Percentiles rank a stretch among this genome's conserved stretches.
phyloP scores from a whole-genome alignment of 1,140 invertebrate genomes.

The Trachelipus rathkii region DNA sequence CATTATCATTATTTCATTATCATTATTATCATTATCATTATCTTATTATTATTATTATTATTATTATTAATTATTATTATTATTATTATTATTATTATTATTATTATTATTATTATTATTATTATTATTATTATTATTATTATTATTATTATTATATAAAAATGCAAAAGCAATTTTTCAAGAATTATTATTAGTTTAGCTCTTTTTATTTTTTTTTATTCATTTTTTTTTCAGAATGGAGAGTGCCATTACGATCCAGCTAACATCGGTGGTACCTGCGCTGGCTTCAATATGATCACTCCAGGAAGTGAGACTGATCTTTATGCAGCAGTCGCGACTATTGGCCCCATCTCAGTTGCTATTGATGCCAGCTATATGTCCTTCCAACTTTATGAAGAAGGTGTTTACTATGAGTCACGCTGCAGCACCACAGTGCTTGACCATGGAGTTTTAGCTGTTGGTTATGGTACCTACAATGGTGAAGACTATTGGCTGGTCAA shows the following conservation, averaged over 20 bases:
- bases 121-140: too few relatives aligned
- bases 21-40: too few relatives aligned
- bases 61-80: too few relatives aligned
- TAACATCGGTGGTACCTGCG: slow-evolving; percentile 73
- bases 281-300: slow-evolving; percentile 75
- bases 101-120: too few relatives aligned
- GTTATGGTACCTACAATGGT: slow-evolving; percentile 48
- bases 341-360: slow-evolving; percentile 72
- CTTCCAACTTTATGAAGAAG: slow-evolving; percentile 74
- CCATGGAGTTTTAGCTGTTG: slow-evolving; percentile 50
- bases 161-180: too few relatives aligned
- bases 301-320: slow-evolving; percentile 65
- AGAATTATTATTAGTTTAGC: too few relatives aligned
- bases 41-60: too few relatives aligned
- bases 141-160: too few relatives aligned
- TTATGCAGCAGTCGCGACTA: slow-evolving; percentile 72
- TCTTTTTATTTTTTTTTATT: too few relatives aligned
- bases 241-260: slow-evolving; percentile 65
- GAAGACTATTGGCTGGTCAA: slow-evolving; percentile 60
- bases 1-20: too few relatives aligned
- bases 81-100: too few relatives aligned
- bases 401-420: slow-evolving; percentile 48
- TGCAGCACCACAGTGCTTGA: slow-evolving; percentile 66
- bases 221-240: slow-evolving; percentile 49
- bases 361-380: slow-evolving; percentile 81